Conservation (phyloP, 2,113 vertebrate genomes). For the Austrofundulus limnaeus region DNA sequence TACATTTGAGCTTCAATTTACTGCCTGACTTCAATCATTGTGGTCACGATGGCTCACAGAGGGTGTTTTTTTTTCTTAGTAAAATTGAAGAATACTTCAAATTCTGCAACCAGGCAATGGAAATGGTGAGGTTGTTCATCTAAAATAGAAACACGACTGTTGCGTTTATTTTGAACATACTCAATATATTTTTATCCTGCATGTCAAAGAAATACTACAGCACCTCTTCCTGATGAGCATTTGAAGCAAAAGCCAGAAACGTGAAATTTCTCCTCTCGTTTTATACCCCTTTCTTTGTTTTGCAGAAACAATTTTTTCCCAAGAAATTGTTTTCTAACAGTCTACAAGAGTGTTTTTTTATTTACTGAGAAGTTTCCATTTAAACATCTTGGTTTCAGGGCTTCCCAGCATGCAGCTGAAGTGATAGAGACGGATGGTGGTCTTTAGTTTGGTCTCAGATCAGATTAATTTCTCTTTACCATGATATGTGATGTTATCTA, state of each 20-base stretch:
- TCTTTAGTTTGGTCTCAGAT: background rate
- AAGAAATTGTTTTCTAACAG: no score
- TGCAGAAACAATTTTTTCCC: no score
- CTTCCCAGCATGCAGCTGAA: no score
- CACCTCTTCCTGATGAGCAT: background rate
- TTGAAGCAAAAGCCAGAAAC: no score
- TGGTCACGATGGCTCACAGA: constrained; percentile 40
- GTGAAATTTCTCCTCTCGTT: no score
- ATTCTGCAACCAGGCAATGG: constrained; percentile 36
- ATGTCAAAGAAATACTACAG: constrained; percentile 41
- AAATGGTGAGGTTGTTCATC: constrained; percentile 49
- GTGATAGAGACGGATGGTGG: background rate
- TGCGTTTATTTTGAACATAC: constrained; percentile 44
- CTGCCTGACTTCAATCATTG: constrained; percentile 44
- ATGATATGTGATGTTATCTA: background rate
- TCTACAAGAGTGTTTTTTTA: no score
- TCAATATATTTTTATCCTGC: constrained; percentile 43
- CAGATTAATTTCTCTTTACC: background rate
- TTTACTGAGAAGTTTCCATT: no score
- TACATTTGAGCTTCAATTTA: constrained; percentile 63
- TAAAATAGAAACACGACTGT: constrained; percentile 43
- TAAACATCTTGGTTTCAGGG: no score
- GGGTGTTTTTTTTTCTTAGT: constrained; percentile 35
- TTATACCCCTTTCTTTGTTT: no score
- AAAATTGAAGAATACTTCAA: constrained; percentile 43